Percentiles rank a stretch among this genome's conserved stretches.
Conservation (phyloP, 2,888 invertebrate genomes). For the Toxonevra muliebris region DNA sequence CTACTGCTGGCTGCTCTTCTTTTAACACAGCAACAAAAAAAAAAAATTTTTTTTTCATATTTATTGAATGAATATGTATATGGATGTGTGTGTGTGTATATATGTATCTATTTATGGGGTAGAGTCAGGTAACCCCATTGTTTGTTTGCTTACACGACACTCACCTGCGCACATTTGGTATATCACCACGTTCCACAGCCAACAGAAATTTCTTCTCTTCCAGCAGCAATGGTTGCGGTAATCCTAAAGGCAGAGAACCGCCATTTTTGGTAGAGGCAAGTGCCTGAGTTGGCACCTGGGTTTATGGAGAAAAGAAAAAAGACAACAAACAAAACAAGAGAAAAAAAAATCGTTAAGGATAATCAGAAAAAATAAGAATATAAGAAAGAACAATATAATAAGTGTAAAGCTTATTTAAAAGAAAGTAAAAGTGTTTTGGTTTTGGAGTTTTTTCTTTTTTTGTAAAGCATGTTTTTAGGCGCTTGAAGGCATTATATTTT, state of each 20-base stretch:
- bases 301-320: neutral
- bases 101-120: neutral
- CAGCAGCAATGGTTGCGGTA: conserved; percentile 77
- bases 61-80: neutral
- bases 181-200: conserved; percentile 92
- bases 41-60: too few relatives aligned
- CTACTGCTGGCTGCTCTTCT: too few relatives aligned
- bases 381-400: conserved; percentile 45
- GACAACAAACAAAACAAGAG: neutral
- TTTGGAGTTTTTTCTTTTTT: too few relatives aligned
- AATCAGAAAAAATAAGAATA: neutral
- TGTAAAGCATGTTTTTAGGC: too few relatives aligned
- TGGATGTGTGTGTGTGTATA: conserved; percentile 4
- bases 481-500: too few relatives aligned
- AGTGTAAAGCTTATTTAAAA: conserved; percentile 50
- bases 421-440: too few relatives aligned
- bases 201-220: conserved; percentile 93
- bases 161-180: conserved; percentile 85
- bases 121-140: neutral
- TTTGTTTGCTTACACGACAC: conserved; percentile 36
- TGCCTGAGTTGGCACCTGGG: conserved; percentile 44
- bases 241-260: conserved; percentile 68
- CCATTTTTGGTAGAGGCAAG: conserved; percentile 41
- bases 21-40: too few relatives aligned
- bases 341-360: conserved; percentile 3